These are phyloP conservation scores for Typhlichthys subterraneus DNA, from an alignment of 2,797 vertebrate species.

Conservation along the genomic window DNA sequence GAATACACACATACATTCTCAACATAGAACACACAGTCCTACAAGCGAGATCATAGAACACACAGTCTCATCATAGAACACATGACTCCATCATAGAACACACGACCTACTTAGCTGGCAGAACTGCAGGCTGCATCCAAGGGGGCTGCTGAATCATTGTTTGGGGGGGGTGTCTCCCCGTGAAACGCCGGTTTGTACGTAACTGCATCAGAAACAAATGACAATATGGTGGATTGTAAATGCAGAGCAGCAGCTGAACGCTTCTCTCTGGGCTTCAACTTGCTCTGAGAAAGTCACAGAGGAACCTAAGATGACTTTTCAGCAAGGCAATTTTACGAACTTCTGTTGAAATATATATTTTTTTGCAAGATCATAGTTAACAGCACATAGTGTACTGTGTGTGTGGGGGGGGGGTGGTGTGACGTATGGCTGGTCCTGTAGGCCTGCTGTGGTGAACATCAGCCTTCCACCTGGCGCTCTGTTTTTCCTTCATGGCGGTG, in stretches of 20 bases:
- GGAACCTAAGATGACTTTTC: constrained; percentile 61
- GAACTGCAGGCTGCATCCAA: constrained; percentile 66
- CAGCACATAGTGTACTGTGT: constrained; percentile 70
- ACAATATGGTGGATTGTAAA: constrained; percentile 63
- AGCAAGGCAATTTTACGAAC: constrained; percentile 74
- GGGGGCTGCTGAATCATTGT: constrained; percentile 55
- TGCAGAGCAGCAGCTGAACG: constrained; percentile 71
- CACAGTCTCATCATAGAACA: not conserved
- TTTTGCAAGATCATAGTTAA: constrained; percentile 71
- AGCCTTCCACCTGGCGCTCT: constrained; percentile 69
- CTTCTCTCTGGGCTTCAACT: constrained; percentile 75
- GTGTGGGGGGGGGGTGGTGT: constrained; percentile 77
- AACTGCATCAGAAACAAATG: constrained; percentile 59
- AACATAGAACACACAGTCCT: not conserved
- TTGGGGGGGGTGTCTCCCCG: too few relatives aligned
- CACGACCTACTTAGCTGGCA: constrained; percentile 54
- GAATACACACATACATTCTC: constrained; percentile 27
- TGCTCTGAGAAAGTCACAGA: constrained; percentile 72
- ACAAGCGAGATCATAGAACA: constrained; percentile 5
- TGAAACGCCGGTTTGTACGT: constrained; percentile 53
- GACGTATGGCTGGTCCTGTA: constrained; percentile 74
- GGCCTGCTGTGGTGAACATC: constrained; percentile 84
- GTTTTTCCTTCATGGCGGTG: constrained; percentile 38
- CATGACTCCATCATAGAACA: not conserved
- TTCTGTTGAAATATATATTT: constrained; percentile 72